phyloP scores from a whole-genome alignment of 2,797 vertebrate genomes.

The Sus cebifrons region DNA sequence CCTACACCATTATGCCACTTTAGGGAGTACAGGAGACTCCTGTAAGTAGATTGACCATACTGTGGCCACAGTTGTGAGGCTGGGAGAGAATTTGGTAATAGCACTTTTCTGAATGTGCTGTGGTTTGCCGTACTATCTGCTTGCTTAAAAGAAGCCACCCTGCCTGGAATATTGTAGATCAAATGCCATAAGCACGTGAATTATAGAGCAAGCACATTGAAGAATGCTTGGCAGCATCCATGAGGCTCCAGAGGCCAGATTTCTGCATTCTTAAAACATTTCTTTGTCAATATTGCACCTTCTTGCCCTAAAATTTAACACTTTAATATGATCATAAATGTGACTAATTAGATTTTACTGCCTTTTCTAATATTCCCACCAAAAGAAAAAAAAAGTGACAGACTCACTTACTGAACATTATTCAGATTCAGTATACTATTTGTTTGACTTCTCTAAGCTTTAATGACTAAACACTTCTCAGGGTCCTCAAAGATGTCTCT shows the following conservation, averaged over 20 bases:
- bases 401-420: not conserved
- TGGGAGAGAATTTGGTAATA: not conserved
- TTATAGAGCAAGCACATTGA: not conserved
- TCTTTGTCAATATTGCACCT: not conserved
- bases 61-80: not conserved
- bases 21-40: not conserved
- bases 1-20: not conserved
- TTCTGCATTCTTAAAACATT: not conserved
- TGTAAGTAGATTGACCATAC: not conserved
- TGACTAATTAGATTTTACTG: conserved; percentile 4
- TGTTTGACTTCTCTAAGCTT: not conserved
- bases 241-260: not conserved
- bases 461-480: not conserved
- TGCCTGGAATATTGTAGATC: not conserved
- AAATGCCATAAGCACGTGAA: not conserved
- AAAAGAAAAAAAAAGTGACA: not conserved
- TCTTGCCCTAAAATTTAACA: not conserved
- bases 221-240: not conserved
- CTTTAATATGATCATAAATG: not conserved
- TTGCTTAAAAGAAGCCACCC: not conserved
- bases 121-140: not conserved
- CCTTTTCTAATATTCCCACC: not conserved
- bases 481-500: not conserved
- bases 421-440: not conserved
- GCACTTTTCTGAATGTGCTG: not conserved